These are phyloP conservation scores for Mustela nigripes DNA, from an alignment of 2,113 vertebrate genomes.

Conservation along the genomic window DNA sequence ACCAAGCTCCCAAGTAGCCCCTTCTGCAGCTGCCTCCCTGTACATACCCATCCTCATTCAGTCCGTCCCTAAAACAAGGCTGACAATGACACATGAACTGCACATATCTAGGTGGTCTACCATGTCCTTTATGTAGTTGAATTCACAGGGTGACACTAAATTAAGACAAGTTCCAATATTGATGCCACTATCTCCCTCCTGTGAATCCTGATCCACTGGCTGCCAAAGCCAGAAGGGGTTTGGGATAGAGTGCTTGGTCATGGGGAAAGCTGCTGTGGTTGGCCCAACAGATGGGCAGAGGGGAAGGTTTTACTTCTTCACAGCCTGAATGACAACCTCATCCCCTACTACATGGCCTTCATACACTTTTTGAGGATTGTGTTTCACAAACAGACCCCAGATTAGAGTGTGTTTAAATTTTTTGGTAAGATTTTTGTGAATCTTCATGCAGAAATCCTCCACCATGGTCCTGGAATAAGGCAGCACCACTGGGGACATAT, in stretches of 20 bases:
- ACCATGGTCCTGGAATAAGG: conserved; percentile 93
- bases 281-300: not conserved
- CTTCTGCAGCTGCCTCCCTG: not conserved
- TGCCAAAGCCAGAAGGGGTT: not conserved
- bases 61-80: conserved; percentile 15
- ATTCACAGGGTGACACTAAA: not conserved
- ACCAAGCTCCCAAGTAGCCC: not conserved
- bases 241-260: not conserved
- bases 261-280: conserved; percentile 8
- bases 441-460: conserved; percentile 99
- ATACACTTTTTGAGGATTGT: conserved; percentile 98
- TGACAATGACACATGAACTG: conserved; percentile 61
- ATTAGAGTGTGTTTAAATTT: conserved; percentile 98
- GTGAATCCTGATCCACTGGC: conserved; percentile 15
- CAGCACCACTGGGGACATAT: conserved; percentile 96
- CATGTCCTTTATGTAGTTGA: conserved; percentile 74
- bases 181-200: conserved; percentile 42
- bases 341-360: conserved; percentile 98
- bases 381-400: conserved; percentile 98
- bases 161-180: not conserved
- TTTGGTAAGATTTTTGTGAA: conserved; percentile 98
- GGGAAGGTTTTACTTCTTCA: conserved; percentile 94
- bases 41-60: not conserved
- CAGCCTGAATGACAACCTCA: conserved; percentile 98
- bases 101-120: not conserved